Base-by-base conservation (phyloP, 2,888 invertebrate species). In the Epistrophella euchroma region DNA sequence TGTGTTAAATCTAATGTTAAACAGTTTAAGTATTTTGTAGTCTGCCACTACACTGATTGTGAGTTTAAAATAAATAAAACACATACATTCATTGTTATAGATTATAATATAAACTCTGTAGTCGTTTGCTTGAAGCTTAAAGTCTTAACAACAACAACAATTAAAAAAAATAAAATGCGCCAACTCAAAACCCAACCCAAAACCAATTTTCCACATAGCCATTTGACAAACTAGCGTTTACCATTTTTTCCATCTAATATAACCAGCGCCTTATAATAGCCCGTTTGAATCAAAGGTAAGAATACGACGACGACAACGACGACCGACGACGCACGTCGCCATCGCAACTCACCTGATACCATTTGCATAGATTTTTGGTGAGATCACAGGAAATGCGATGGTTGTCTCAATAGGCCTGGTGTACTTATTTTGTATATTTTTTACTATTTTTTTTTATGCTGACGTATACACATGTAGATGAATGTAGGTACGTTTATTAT, bases 291-390 rank as follows among this genome's bases (percentile, higher is more conserved):
- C 76, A 58, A 47, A 78, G 84, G 37, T 60, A 78, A 78, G 17
- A 17, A n/a, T 13, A 15, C 37, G 13, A 25, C 22, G 13, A 35
- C 37, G 15, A 37, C 37, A 22, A 11, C 37, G 9, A 13, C 22
- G 13, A 37, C 17, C 56, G 25, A 32, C 47, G 19, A 3, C 47
- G n/a, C 6, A n/a, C 52, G 28, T 64, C 43, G 45, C 17, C 66
- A 68, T 76, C 32, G 32, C 70, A 76, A 62, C 73, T 79, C 70
- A 64, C 66, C 62, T 64, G 85, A 85, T 62, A 72, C 40, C 62
- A 88, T 88, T 88, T 87, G 88, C 88, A 88, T 88, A 88, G 60
- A 71, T 47, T 84, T 88, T 88, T 85, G 88, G 88, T 68, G 75
- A 87, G 88, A 88, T 88, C 82, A 86, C 88, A 88, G 88, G 88